Conservation (phyloP, 1,140 invertebrate species). For the Apis cerana region DNA sequence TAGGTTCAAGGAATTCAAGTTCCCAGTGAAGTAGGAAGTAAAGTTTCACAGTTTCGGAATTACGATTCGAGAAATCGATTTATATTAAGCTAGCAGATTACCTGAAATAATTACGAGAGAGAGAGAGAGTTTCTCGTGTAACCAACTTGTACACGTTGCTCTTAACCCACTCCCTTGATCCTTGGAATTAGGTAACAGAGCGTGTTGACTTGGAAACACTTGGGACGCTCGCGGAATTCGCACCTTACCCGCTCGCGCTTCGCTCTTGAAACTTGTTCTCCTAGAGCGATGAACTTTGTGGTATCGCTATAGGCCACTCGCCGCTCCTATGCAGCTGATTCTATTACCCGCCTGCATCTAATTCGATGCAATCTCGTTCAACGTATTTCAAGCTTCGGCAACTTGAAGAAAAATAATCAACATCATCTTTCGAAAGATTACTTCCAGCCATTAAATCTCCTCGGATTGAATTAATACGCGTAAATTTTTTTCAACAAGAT, state of each 20-base stretch:
- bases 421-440: background rate
- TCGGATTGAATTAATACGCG: background rate
- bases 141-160: background rate
- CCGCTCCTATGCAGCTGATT: slow-evolving; percentile 43
- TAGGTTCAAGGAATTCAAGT: background rate
- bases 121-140: background rate
- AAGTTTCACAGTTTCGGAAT: background rate
- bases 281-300: slow-evolving; percentile 66
- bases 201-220: slow-evolving; percentile 48
- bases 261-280: slow-evolving; percentile 66
- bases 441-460: background rate
- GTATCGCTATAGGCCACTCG: slow-evolving; percentile 56
- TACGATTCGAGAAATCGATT: background rate
- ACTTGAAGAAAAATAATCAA: background rate
- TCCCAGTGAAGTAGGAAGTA: background rate
- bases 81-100: background rate
- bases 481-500: background rate
- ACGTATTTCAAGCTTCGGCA: background rate
- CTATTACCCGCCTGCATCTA: slow-evolving; percentile 55
- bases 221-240: slow-evolving; percentile 58
- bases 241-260: slow-evolving; percentile 60
- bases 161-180: slow-evolving; percentile 27
- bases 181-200: slow-evolving; percentile 46
- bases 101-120: too few relatives aligned
- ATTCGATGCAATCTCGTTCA: slow-evolving; percentile 52